Evolutionary conservation across 2,113 vertebrate genomes (phyloP).

Genomic region (Delphinapterus leucas): DNA sequence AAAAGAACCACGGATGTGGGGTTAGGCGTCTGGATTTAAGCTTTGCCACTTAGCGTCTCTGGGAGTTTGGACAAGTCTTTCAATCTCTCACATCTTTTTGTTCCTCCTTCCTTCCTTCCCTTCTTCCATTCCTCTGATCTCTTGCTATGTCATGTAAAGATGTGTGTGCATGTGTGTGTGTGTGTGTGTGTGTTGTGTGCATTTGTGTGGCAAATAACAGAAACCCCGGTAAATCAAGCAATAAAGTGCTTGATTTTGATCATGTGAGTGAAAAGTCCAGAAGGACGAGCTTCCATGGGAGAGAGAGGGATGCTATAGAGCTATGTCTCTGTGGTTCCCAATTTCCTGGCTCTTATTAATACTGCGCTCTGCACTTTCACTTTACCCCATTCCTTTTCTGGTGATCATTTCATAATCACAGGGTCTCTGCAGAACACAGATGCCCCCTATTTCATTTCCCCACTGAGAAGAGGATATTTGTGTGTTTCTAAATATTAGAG

Average conservation of each 20-base stretch:
- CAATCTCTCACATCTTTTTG: not conserved
- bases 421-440: too few species aligned
- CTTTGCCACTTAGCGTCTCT: not conserved
- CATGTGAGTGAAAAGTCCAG: not conserved
- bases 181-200: not conserved
- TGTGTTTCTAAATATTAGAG: not conserved
- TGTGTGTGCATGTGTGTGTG: not conserved
- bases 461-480: not conserved
- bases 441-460: too few species aligned
- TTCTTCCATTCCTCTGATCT: not conserved
- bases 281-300: fast-evolving
- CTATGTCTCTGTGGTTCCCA: fast-evolving
- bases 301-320: fast-evolving
- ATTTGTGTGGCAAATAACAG: not conserved
- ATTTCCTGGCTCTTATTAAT: not conserved
- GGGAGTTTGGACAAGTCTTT: not conserved
- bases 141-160: not conserved
- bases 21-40: not conserved
- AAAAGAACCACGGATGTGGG: too few species aligned
- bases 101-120: not conserved
- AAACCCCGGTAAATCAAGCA: not conserved
- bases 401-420: not conserved
- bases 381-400: fast-evolving
- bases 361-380: fast-evolving
- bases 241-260: not conserved